A percentile compares a stretch with the other conserved stretches of the same genome.
These are phyloP conservation scores for Etia nguti DNA, from an alignment of 2,113 vertebrate genomes.

Conservation along the genomic window DNA sequence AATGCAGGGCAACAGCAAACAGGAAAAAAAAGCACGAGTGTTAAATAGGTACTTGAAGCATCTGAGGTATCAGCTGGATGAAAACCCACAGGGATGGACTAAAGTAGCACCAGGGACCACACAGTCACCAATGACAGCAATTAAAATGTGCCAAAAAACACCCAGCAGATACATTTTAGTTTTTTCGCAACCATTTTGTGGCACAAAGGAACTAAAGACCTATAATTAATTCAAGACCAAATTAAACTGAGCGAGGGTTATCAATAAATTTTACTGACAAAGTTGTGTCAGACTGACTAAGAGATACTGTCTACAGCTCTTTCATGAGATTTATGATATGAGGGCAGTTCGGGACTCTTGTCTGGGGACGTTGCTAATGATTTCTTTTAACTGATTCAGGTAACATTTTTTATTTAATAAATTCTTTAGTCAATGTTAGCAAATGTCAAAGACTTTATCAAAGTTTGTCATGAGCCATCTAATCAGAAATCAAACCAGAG, in stretches of 20 bases:
- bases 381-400: neutral
- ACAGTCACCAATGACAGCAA: neutral
- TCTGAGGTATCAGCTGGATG: neutral
- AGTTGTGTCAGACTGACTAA: neutral
- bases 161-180: neutral
- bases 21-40: neutral
- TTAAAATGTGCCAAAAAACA: neutral
- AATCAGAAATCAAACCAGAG: neutral
- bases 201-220: neutral
- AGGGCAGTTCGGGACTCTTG: neutral
- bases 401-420: neutral
- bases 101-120: neutral
- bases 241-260: neutral
- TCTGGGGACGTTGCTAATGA: neutral
- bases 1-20: neutral
- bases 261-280: neutral
- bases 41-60: neutral
- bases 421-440: neutral
- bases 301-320: neutral
- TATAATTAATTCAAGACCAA: neutral
- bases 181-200: neutral
- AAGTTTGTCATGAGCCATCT: neutral
- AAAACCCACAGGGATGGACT: neutral
- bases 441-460: neutral
- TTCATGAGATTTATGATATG: neutral